Percentiles rank a stretch among this genome's conserved stretches.
phyloP scores from a whole-genome alignment of 2,797 vertebrate species.

The Chanos chanos region DNA sequence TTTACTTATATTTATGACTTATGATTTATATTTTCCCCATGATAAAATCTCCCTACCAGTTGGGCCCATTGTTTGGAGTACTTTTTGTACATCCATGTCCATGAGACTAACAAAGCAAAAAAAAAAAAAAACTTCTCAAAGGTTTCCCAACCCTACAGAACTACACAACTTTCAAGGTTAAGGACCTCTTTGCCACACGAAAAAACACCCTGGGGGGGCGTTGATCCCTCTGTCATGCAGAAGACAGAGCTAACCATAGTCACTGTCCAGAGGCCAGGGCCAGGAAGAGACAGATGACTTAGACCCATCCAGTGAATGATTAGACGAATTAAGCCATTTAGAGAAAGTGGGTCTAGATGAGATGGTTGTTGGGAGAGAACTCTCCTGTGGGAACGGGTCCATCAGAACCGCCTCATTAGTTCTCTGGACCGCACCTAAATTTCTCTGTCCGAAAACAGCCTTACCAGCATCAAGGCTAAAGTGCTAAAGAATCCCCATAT shows the following conservation, averaged over 20 bases:
- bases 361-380: constrained; percentile 45
- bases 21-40: constrained; percentile 22
- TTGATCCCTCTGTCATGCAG: constrained; percentile 28
- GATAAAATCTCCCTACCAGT: constrained; percentile 19
- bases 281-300: constrained; percentile 68
- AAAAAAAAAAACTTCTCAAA: constrained; percentile 28
- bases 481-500: too few relatives aligned
- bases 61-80: constrained; percentile 20
- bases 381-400: constrained; percentile 62
- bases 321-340: constrained; percentile 71
- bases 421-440: constrained; percentile 66
- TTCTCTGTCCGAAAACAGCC: constrained; percentile 45
- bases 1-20: too few relatives aligned
- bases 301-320: constrained; percentile 73
- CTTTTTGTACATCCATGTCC: constrained; percentile 26
- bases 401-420: constrained; percentile 73
- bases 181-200: constrained; percentile 25
- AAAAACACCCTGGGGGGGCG: constrained; percentile 16
- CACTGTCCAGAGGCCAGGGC: constrained; percentile 63
- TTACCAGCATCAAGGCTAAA: too few relatives aligned
- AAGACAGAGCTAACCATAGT: constrained; percentile 42
- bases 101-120: constrained; percentile 30
- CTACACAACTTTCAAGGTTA: constrained; percentile 42
- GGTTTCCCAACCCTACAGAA: constrained; percentile 25
- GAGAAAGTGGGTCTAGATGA: constrained; percentile 46